Evolutionary conservation across 2,888 invertebrate species (phyloP).

Genomic region (Acrobasis repandana): DNA sequence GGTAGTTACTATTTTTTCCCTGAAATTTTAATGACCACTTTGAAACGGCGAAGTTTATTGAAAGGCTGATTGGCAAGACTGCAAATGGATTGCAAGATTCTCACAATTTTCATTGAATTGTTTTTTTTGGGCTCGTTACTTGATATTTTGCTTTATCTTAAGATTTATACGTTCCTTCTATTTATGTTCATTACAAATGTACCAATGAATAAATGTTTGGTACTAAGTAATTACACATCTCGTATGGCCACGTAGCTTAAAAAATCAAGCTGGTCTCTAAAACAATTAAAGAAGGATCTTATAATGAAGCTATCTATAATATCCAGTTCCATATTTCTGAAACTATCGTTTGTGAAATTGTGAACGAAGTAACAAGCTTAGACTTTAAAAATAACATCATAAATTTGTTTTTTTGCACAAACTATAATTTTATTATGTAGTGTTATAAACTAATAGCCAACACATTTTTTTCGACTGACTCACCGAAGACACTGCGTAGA

Average conservation of each 20-base stretch:
- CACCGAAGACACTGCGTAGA: neutral
- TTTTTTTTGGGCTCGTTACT: neutral
- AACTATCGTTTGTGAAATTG: too few species aligned
- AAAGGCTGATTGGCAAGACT: conserved; percentile 31
- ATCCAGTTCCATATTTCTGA: too few species aligned
- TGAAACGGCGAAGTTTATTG: conserved; percentile 45
- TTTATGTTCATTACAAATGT: too few species aligned
- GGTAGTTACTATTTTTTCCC: conserved; percentile 26
- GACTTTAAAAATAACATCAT: neutral
- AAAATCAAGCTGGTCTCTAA: too few species aligned
- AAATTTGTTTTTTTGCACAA: neutral
- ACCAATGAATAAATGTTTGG: too few species aligned
- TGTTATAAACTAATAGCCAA: neutral
- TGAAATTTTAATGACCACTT: conserved; percentile 66
- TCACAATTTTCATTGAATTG: neutral
- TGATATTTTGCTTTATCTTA: too few species aligned
- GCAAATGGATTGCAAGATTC: neutral
- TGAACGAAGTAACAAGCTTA: neutral
- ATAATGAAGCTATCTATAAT: too few species aligned
- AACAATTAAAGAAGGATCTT: too few species aligned
- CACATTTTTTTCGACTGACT: conserved; percentile 5
- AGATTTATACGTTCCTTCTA: too few species aligned
- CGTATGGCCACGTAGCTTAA: too few species aligned
- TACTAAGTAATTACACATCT: too few species aligned
- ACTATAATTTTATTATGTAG: neutral